Base-by-base conservation (phyloP, 2,888 invertebrate genomes). In the Agrochola macilenta region DNA sequence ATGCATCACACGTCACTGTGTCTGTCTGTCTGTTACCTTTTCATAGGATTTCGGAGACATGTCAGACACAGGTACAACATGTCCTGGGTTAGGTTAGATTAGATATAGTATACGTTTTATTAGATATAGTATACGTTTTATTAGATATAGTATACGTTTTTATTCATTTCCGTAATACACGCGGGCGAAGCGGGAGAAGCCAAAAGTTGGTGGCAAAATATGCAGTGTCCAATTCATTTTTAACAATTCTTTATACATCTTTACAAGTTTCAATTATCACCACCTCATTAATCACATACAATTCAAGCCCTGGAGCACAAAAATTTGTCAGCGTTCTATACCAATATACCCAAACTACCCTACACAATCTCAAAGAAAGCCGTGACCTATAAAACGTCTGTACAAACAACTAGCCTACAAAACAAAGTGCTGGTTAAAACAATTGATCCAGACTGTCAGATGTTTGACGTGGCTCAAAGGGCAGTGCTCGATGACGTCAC, bases 401-500 rank as follows among this genome's bases (percentile, higher is more conserved):
- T 68, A 74, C 84, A 85, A 87, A 86, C 85, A 83, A 74, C 76
- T 77, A 69, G 66, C 85, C 83, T 74, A 83, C 80, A 68, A 84
- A 84, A 85, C 73, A 85, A 85, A 84, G 70, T 82, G 79, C 64
- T 79, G 75, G 79, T 84, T 79, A 85, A 84, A 82, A 82, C 84
- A 84, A 84, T 84, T 84, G 84, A 84, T 85, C 85, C 77, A 76
- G 83, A 70, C 84, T 82, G 82, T 79, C 84, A 84, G 76, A 82
- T 84, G 85, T 84, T 85, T 87, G 86, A 86, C 88, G 87, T 87
- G 86, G 83, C 86, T 83, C 81, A 85, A 82, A 88, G 88, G 89
- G 88, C 84, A 89, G 84, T 87, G 80, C 85, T 79, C 85, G 81
- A 74, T 92, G 90, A 89, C 92, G 91, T 91, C 90, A 92, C 83